Evolutionary conservation across 2,113 vertebrate species (phyloP).

Genomic region (Saguinus midas): DNA sequence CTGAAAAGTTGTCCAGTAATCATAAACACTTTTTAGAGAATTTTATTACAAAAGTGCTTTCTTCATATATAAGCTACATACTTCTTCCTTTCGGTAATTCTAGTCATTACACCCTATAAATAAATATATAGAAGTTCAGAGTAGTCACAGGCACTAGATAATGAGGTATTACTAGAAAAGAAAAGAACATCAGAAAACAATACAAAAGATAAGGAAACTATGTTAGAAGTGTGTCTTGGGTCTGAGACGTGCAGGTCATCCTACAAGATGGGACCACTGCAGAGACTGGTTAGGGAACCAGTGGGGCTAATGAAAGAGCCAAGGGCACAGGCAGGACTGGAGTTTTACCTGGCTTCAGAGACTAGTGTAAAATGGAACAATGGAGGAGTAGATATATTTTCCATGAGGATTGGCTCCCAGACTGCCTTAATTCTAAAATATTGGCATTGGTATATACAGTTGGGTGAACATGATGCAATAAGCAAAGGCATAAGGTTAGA

Average conservation of each 20-base stretch:
- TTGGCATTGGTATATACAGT: background rate
- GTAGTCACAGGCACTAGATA: background rate
- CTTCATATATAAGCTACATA: background rate
- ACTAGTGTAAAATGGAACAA: background rate
- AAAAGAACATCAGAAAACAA: background rate
- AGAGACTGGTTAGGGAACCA: too few species aligned
- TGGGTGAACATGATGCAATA: background rate
- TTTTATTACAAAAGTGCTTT: background rate
- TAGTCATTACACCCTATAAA: background rate
- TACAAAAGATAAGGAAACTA: background rate
- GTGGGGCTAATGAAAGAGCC: background rate
- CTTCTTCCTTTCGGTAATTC: background rate
- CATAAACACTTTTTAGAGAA: background rate
- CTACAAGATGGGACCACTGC: background rate
- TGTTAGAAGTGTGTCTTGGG: background rate
- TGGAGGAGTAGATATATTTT: background rate
- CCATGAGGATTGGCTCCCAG: background rate
- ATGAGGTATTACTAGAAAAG: background rate
- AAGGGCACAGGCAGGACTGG: background rate
- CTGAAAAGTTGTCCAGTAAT: background rate
- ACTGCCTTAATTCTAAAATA: background rate
- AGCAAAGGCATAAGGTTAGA: background rate
- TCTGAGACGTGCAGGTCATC: background rate
- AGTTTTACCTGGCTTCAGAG: background rate
- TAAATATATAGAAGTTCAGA: background rate